Evolutionary conservation across 2,888 invertebrate genomes (phyloP).

Genomic region (Luperina testacea): DNA sequence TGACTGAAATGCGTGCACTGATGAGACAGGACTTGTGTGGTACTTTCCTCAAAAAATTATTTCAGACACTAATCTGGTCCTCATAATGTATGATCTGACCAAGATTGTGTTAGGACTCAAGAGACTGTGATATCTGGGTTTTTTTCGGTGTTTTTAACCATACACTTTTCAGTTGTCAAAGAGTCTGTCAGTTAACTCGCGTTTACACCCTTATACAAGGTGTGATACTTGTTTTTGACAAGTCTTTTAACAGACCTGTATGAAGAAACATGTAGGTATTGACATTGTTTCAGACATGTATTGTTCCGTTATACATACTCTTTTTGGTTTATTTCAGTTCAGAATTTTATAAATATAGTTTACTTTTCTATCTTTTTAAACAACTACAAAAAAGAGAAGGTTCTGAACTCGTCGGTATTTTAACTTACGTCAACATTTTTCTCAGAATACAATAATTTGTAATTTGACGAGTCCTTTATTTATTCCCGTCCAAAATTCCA

Average conservation of each 20-base stretch:
- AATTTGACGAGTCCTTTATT: background rate
- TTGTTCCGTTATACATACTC: background rate
- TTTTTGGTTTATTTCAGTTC: background rate
- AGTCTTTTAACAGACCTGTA: no score
- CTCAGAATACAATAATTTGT: slow-evolving; percentile 1
- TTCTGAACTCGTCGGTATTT: background rate
- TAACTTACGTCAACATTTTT: background rate
- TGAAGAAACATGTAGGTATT: background rate
- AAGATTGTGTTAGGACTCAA: no score
- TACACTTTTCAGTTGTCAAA: background rate
- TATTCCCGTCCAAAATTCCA: background rate
- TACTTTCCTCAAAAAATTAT: background rate
- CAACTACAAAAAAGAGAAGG: background rate
- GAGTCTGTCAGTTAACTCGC: background rate
- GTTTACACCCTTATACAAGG: background rate
- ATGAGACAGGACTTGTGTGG: background rate
- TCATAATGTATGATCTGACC: no score
- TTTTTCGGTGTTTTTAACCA: background rate
- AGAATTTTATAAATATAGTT: background rate
- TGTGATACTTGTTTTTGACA: no score
- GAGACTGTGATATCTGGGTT: background rate
- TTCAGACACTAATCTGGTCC: no score
- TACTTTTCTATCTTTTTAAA: background rate
- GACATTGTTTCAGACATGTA: background rate
- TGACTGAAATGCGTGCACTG: background rate